Percentiles rank a stretch among this genome's conserved stretches.
Conservation (phyloP, 2,113 vertebrate species). For the Suricata suricatta region DNA sequence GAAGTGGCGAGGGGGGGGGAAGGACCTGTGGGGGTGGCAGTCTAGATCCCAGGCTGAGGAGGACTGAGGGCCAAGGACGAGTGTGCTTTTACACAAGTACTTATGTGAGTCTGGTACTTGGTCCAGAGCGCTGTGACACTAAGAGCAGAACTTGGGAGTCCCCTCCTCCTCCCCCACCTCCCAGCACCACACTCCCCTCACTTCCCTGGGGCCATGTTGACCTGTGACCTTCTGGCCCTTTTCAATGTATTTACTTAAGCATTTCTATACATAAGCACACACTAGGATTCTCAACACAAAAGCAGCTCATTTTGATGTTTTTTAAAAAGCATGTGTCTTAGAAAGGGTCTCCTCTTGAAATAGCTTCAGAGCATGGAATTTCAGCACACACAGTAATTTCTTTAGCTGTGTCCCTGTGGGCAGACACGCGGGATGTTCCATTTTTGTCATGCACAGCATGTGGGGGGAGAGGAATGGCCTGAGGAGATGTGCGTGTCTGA, state of each 20-base stretch:
- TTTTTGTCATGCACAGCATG: not conserved
- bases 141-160: not conserved
- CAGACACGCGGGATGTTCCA: not conserved
- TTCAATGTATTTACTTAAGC: not conserved
- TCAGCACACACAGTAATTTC: fast-evolving
- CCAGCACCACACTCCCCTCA: fast-evolving
- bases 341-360: not conserved
- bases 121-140: not conserved
- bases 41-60: not conserved
- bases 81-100: not conserved
- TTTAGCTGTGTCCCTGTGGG: not conserved
- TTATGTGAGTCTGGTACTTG: not conserved
- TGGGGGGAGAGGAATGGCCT: not conserved
- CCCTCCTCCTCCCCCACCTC: not conserved
- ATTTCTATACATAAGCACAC: not conserved
- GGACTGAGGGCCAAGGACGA: not conserved
- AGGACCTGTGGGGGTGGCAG: not conserved
- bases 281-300: not conserved
- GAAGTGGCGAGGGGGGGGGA: not conserved
- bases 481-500: not conserved
- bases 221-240: not conserved
- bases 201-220: not conserved
- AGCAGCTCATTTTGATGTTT: not conserved
- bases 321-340: not conserved
- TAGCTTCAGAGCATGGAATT: not conserved